Conservation (phyloP, 2,113 vertebrate genomes). For the Pachypanchax playfairii region DNA sequence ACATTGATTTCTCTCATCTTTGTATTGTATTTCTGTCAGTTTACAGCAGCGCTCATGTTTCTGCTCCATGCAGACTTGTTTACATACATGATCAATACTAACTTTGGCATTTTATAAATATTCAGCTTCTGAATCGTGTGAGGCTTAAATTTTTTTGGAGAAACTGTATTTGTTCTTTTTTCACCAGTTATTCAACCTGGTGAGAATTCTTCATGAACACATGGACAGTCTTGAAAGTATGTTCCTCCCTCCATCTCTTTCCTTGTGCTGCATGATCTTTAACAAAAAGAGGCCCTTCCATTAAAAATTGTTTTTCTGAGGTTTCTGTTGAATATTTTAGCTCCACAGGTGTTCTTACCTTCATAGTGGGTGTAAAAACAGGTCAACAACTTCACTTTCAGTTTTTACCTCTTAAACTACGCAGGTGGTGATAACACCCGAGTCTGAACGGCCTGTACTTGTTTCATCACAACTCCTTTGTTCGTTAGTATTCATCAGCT, state of each 20-base stretch:
- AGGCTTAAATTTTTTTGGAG: neutral
- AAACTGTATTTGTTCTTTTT: conserved; percentile 69
- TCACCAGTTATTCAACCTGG: conserved; percentile 98
- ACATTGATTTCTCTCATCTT: neutral
- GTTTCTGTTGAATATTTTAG: no score
- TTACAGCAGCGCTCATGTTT: neutral
- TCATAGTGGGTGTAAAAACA: no score
- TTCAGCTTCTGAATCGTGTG: conserved; percentile 8
- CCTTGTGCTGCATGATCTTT: neutral
- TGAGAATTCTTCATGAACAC: conserved; percentile 97
- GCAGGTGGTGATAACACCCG: no score
- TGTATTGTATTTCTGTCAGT: no score
- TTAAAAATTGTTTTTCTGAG: no score
- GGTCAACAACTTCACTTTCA: no score
- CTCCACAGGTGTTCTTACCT: no score
- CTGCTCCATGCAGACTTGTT: rapidly evolving
- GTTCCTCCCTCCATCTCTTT: conserved; percentile 49
- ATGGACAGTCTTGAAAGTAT: conserved; percentile 99
- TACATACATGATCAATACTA: neutral
- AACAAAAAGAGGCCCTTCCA: no score
- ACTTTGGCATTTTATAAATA: neutral
- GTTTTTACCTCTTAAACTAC: no score
- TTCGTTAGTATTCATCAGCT: no score
- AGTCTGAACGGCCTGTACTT: no score
- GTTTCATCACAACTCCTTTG: no score